Evolutionary conservation across 2,888 invertebrate species (phyloP).

Genomic region (Tubulanus polymorphus): DNA sequence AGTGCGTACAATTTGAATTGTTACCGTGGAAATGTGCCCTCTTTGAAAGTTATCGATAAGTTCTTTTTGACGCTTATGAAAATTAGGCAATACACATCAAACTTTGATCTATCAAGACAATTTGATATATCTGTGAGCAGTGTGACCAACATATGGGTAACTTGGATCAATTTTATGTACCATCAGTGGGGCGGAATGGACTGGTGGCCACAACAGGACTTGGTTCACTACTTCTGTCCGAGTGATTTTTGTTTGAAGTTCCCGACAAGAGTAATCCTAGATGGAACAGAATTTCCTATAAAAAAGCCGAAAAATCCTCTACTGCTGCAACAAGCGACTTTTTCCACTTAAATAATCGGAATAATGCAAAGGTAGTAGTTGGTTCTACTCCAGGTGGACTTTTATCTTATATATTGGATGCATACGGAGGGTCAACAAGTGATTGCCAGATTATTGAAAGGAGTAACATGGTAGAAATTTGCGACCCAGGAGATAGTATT

Average conservation of each 20-base stretch:
- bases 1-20: neutral
- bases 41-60: neutral
- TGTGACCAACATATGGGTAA: conserved; percentile 6
- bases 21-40: neutral
- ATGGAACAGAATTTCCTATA: conserved; percentile 11
- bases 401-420: conserved; percentile 6
- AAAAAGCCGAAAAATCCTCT: conserved; percentile 10
- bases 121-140: too few relatives aligned
- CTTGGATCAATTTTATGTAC: conserved; percentile 13
- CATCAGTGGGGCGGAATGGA: conserved; percentile 5
- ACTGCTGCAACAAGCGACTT: conserved; percentile 3
- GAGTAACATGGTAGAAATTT: conserved; percentile 7
- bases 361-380: conserved; percentile 12
- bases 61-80: conserved; percentile 10
- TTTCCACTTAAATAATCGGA: conserved; percentile 3
- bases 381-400: conserved; percentile 12
- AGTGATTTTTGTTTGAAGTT: conserved; percentile 8
- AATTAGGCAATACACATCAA: conserved; percentile 4
- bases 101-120: conserved; percentile 13
- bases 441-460: conserved; percentile 22
- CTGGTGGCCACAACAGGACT: conserved; percentile 7
- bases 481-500: conserved; percentile 18
- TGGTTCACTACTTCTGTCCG: conserved; percentile 6
- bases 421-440: conserved; percentile 21
- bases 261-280: conserved; percentile 12